These are phyloP conservation scores for Empis stercorea DNA, from an alignment of 2,888 invertebrate species.

Conservation along the genomic window DNA sequence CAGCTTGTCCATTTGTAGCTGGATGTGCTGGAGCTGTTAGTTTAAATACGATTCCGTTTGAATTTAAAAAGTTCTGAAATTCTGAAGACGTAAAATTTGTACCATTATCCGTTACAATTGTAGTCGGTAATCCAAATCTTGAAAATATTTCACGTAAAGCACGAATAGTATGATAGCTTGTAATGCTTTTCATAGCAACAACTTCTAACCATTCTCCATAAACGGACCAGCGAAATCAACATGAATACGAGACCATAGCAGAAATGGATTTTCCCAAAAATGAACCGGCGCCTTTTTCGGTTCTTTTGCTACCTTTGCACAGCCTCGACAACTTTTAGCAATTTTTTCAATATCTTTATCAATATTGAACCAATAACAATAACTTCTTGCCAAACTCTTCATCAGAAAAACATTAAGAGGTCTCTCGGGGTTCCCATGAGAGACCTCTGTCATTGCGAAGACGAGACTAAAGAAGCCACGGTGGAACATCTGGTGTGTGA, in stretches of 20 bases:
- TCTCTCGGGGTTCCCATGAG: no score
- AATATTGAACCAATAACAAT: slow-evolving; percentile 1
- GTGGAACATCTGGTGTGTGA: no score
- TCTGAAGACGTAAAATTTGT: slow-evolving; percentile 5
- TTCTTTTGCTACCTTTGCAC: slow-evolving; percentile 1
- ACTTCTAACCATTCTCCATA: slow-evolving; percentile 5
- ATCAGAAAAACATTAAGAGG: no score
- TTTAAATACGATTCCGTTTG: neutral
- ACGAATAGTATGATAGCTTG: neutral
- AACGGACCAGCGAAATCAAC: slow-evolving; percentile 6
- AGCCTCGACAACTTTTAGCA: neutral
- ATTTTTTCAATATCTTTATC: neutral
- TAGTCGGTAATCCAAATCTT: slow-evolving; percentile 1
- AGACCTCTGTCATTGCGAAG: no score
- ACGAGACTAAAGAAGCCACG: no score
- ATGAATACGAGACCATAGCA: slow-evolving; percentile 1
- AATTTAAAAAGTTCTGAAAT: neutral
- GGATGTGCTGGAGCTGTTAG: slow-evolving; percentile 3
- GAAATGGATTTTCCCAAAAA: slow-evolving; percentile 2
- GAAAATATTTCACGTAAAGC: slow-evolving; percentile 2
- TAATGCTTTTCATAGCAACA: no score
- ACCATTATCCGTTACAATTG: slow-evolving; percentile 6
- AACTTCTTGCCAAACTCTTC: slow-evolving; percentile 5
- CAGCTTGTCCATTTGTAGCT: slow-evolving; percentile 1
- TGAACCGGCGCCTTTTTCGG: neutral